Evolutionary conservation across 2,113 vertebrate species (phyloP), one percentile per base, ranked within the genome.

Genomic region (Cochlearius cochlearius): DNA sequence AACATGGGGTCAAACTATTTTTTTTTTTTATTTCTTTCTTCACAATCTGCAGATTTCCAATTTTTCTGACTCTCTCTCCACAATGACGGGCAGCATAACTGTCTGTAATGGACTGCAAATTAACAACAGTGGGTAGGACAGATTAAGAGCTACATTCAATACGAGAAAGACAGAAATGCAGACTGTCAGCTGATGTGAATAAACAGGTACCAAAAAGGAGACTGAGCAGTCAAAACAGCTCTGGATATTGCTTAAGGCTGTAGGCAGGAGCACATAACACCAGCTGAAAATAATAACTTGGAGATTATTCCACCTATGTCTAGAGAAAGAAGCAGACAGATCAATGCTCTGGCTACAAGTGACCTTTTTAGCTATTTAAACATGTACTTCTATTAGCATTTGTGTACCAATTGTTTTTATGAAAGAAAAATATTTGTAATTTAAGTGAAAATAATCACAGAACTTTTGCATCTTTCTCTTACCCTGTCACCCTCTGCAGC

Each of bases 351-450:
- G 95, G 56, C 80, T 92, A 80, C 68, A 47, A 45, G 68, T 92
- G 88, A 97, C 91, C 92, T 95, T 96, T 95, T 74, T 27, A 81
- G 34, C 34, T 86, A 78, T 75, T 96, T 91, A 93, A 93, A 71
- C 58, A 66, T 26, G 18, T 80, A 55, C 30, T 86, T 76, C 52
- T 52, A 34, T 75, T 84, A 75, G 11, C 39, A 52, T 96, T 78
- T 68, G 10, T 63, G 50, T 43, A 72, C 43, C 71, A 64, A 74
- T 29, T 26, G 14, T 39, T 94, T 86, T 38, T 60, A 19, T 27
- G 63, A 71, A 94, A 63, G 5, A 88, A 86, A 88, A 78, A 66
- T 32, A 93, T 80, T 77, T 80, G 27, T 49, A 39, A 77, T 43
- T 59, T 85, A 63, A 73, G 34, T 64, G 30, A 84, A 90, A 76